Base-by-base conservation (phyloP, 1,140 invertebrate species). In the Chionoecetes opilio region DNA sequence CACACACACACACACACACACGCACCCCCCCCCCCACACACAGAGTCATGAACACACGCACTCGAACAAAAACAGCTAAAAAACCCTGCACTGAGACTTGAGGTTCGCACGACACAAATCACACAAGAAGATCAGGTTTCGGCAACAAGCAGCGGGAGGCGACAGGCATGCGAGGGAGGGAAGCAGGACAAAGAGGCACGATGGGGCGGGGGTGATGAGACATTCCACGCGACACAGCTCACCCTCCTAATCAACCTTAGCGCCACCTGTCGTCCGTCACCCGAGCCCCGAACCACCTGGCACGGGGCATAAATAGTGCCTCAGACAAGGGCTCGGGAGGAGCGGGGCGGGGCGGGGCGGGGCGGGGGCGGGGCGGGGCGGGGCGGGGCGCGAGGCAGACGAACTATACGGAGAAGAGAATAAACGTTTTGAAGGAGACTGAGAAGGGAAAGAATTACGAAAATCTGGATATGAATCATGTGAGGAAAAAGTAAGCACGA, bases 231-330 rank as follows among this genome's bases (percentile, higher is more conserved):
- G 26, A n/a, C 41, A 53, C 84, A 38, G 91, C 26, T 86, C 82
- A 46, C 82, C 82, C 91, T 82, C 31, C 29, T 21, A 86, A 84
- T 26, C 75, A 85, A 26, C 37, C 8, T n/a, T 35, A 9, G 35
- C 37, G 41, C 91, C 91, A 93, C 84, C 91, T 93, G 91, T 14
- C n/a, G 21, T 37, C 37, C 82, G 91, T 93, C 91, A 93, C 91
- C 91, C 82, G 34, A 93, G 84, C 91, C 82, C 35, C 37, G 41
- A 86, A 6, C 82, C 91, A 93, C 53, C 91, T 93, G 91, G 82
- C 53, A 38, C 82, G 21, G 31, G 0, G 37, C 82, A 63, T 93
- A 86, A 93, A 93, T 93, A 93, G 88, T 90, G 88, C 86, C 35
- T 46, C 88, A 90, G 34, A 90, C 88, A 90, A 88, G 35, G 34